phyloP scores from a whole-genome alignment of 2,888 invertebrate species.

The Timema podura region DNA sequence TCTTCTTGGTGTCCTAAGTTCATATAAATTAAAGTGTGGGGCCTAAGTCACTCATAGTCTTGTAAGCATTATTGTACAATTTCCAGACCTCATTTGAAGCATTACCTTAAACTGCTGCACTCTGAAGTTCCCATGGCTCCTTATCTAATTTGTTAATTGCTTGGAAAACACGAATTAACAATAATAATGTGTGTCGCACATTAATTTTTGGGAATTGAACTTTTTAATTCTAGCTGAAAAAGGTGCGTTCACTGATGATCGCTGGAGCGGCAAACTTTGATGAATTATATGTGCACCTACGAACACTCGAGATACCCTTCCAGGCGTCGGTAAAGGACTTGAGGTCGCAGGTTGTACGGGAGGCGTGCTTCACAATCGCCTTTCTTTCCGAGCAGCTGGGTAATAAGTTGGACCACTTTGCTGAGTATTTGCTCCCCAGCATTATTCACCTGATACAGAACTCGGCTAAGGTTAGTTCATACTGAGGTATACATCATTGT shows the following conservation, averaged over 20 bases:
- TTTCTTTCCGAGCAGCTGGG: slow-evolving; percentile 83
- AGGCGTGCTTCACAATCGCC: slow-evolving; percentile 92
- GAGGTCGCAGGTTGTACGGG: slow-evolving; percentile 90
- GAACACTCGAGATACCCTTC: slow-evolving; percentile 75
- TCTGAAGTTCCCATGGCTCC: no score
- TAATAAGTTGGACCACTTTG: slow-evolving; percentile 79
- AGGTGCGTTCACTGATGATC: slow-evolving; percentile 74
- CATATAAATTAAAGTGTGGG: no score
- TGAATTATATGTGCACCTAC: slow-evolving; percentile 70
- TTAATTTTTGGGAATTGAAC: background rate
- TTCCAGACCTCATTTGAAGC: no score
- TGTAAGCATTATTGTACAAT: no score
- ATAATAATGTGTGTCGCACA: background rate
- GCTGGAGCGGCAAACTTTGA: slow-evolving; percentile 74
- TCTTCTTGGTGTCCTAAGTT: no score
- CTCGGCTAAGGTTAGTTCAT: slow-evolving; percentile 76
- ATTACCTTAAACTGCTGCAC: no score
- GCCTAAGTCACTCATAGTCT: no score
- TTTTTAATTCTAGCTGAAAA: slow-evolving; percentile 64
- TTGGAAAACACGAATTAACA: background rate
- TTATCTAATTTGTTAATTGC: no score
- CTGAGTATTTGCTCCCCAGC: slow-evolving; percentile 74
- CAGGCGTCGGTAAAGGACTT: slow-evolving; percentile 80
- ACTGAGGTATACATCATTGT: slow-evolving; percentile 17
- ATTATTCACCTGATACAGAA: slow-evolving; percentile 90